A percentile compares a stretch with the other conserved stretches of the same genome.
Conservation (phyloP, 2,797 vertebrate species). For the Rhyacichthys aspro region DNA sequence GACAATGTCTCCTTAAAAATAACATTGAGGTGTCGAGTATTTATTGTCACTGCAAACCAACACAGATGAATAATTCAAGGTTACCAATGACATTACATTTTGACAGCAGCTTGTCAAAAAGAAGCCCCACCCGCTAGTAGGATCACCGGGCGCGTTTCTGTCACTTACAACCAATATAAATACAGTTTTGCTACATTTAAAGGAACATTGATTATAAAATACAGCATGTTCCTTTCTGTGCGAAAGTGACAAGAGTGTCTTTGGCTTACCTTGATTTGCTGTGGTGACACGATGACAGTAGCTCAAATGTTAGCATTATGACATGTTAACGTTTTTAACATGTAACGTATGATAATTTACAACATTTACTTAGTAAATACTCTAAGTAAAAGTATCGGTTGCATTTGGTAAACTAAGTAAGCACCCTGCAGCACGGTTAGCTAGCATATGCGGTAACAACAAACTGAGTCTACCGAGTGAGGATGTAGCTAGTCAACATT, state of each 20-base stretch:
- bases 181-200: too few species aligned
- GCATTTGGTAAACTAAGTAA: slow-evolving; percentile 7
- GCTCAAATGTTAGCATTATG: background rate
- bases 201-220: too few species aligned
- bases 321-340: background rate
- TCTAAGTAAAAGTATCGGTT: background rate
- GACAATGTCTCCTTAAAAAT: slow-evolving; percentile 1
- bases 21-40: slow-evolving; percentile 17
- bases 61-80: slow-evolving; percentile 30
- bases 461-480: slow-evolving; percentile 52
- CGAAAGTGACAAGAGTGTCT: too few species aligned
- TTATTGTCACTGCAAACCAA: slow-evolving; percentile 27
- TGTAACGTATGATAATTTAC: too few species aligned
- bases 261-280: too few species aligned
- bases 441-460: slow-evolving; percentile 45
- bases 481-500: slow-evolving; percentile 19
- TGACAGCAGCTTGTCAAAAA: slow-evolving; percentile 4
- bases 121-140: slow-evolving; percentile 27
- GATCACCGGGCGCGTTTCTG: background rate
- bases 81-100: slow-evolving; percentile 40
- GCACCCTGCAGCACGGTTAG: slow-evolving; percentile 11
- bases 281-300: background rate
- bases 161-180: background rate
- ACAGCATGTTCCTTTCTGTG: too few species aligned
- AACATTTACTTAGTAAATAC: too few species aligned